These are phyloP conservation scores for Nesoenas mayeri DNA, from an alignment of 2,113 vertebrate species.

Conservation along the genomic window DNA sequence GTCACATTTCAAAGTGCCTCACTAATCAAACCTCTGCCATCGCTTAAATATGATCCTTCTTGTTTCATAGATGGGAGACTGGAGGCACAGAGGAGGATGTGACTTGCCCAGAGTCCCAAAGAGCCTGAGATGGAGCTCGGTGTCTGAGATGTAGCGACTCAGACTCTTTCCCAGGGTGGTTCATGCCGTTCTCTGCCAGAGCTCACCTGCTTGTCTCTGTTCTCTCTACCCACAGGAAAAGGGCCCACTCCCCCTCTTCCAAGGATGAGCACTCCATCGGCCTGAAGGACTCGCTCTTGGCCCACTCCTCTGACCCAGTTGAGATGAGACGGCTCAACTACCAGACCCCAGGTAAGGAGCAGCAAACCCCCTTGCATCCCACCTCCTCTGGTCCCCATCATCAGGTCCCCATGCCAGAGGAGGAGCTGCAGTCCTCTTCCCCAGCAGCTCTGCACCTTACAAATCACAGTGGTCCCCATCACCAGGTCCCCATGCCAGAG, in stretches of 20 bases:
- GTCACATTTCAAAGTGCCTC: background rate
- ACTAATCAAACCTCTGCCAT: background rate
- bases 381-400: background rate
- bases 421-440: no score
- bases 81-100: background rate
- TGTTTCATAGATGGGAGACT: background rate
- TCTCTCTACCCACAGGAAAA: conserved; percentile 81
- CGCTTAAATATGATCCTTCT: background rate
- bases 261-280: conserved; percentile 90
- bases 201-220: background rate
- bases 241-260: conserved; percentile 85
- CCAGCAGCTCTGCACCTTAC: background rate
- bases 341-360: conserved; percentile 89
- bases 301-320: conserved; percentile 90
- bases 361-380: background rate
- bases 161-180: background rate
- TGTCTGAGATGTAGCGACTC: background rate
- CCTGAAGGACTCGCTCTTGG: conserved; percentile 89
- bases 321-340: conserved; percentile 95
- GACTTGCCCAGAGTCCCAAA: background rate
- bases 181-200: background rate
- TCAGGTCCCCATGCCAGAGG: background rate
- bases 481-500: background rate
- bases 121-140: background rate
- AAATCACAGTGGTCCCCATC: background rate